A percentile compares a stretch with the other conserved stretches of the same genome.
phyloP scores from a whole-genome alignment of 23 tunicate species.

The Ascidia mentula region DNA sequence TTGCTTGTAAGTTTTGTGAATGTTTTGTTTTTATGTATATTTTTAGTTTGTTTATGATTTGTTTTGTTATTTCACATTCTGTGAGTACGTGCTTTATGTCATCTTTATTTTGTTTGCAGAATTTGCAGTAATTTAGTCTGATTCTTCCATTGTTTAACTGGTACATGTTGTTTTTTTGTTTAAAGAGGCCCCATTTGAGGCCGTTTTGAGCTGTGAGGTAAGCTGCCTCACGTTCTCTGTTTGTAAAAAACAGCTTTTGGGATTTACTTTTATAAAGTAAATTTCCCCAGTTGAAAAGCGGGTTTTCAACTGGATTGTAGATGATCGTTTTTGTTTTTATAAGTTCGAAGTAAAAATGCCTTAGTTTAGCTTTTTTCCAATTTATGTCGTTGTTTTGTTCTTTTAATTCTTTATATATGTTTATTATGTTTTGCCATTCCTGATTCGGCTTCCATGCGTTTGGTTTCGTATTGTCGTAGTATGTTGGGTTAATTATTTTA shows the following conservation, averaged over 20 bases:
- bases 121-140: background rate
- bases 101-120: background rate
- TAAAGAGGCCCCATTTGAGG: background rate
- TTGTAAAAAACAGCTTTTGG: background rate
- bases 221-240: background rate
- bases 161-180: background rate
- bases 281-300: background rate
- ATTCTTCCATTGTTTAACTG: background rate
- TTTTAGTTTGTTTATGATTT: no score
- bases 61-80: no score
- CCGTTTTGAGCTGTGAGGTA: background rate
- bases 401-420: background rate
- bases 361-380: background rate
- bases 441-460: conserved; percentile 1
- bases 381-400: background rate
- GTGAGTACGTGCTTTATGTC: no score
- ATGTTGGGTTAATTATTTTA: background rate
- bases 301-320: background rate
- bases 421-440: background rate
- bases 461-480: background rate
- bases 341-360: background rate
- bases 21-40: no score
- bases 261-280: background rate
- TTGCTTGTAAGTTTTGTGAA: no score
- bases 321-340: no score